Evolutionary conservation across 2,113 vertebrate genomes (phyloP), one percentile per base, ranked within the genome.

Genomic region (Stegostoma tigrinum): DNA sequence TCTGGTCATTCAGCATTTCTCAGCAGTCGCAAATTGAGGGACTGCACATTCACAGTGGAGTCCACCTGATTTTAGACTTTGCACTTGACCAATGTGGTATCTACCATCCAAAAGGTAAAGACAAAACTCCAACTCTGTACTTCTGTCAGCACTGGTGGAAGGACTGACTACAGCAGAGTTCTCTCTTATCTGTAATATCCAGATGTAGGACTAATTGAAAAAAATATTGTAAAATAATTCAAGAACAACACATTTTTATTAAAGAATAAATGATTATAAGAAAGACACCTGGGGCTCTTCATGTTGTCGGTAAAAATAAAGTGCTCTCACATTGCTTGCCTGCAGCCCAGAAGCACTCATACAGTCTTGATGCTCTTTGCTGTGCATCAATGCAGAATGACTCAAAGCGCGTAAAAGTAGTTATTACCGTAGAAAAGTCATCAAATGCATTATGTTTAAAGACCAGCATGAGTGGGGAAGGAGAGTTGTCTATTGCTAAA

Each of bases 241-340:
- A 30, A 24, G 70, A 67, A 30, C 1, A 17, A 23, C 14, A 42
- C 24, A 95, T 72, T 48, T 95, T 95, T 27, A 15, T 70, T 2
- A 72, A 75, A 95, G 30, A 48, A 45, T 30, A 95, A 95, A 72
- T 95, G 66, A 95, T 52, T 30, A 67, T 45, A 75, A 95, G 23
- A 72, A 70, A 72, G 61, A 93, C 68, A 19, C 67, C 52, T 34
- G 23, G 45, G 38, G 38, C 5, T 75, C 30, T 72, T 68, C 24
- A 34, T 34, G 45, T 95, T 95, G 24, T 42, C 42, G 42, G 34
- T 48, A 70, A 95, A 61, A 75, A 48, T 95, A 48, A 95, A 75
- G 23, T 90, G 38, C 42, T 72, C 45, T 95, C 68, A 95, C 12
- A 17, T 17, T 48, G 27, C 24, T 95, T 95, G 42, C 68, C 68